Conservation (phyloP, 2,888 invertebrate species). For the Phyto melanocephala region DNA sequence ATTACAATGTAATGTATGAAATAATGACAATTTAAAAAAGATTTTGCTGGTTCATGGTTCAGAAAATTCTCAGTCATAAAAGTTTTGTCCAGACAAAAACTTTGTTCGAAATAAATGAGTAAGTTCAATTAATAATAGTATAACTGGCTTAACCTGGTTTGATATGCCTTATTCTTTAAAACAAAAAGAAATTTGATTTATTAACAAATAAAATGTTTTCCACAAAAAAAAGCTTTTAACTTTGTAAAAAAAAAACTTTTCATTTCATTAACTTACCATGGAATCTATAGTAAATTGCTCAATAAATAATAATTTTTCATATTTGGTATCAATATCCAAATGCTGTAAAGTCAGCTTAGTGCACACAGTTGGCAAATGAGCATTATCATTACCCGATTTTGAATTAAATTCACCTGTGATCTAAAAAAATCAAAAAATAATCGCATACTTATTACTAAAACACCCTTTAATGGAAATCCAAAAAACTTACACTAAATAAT, state of each 20-base stretch:
- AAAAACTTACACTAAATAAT: conserved; percentile 81
- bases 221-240: neutral
- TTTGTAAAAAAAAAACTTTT: neutral
- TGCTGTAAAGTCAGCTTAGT: conserved; percentile 84
- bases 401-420: conserved; percentile 82
- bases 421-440: conserved; percentile 72
- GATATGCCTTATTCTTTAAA: no score
- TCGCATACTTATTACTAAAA: neutral
- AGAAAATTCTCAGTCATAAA: no score
- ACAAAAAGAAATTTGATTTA: no score
- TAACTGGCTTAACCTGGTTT: no score
- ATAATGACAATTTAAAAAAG: no score
- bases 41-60: no score
- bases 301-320: conserved; percentile 81
- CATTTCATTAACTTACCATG: conserved; percentile 69
- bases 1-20: no score
- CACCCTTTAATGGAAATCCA: neutral
- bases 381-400: conserved; percentile 75
- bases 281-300: conserved; percentile 83
- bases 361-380: conserved; percentile 81
- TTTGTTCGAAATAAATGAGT: no score
- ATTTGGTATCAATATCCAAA: conserved; percentile 82
- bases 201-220: conserved; percentile 34
- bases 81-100: no score
- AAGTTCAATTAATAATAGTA: no score